phyloP scores from a whole-genome alignment of 2,888 invertebrate genomes.

The Linnaemya tessellans region DNA sequence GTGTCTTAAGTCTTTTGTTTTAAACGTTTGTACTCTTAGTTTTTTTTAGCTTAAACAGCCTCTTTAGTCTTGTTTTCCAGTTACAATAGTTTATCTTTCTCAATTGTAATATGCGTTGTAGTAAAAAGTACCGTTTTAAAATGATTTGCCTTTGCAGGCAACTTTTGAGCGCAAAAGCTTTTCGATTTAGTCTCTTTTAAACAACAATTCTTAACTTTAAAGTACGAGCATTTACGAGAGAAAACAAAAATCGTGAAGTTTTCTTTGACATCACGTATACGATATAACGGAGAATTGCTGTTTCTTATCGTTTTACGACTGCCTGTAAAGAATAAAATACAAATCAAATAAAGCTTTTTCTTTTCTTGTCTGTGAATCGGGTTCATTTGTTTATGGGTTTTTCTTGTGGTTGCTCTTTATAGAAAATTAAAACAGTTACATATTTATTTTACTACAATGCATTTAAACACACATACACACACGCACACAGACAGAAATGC shows the following conservation, averaged over 20 bases:
- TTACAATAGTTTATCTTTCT: neutral
- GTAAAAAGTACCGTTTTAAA: constrained; percentile 42
- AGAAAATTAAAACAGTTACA: constrained; percentile 54
- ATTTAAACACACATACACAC: neutral
- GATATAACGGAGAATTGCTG: constrained; percentile 1
- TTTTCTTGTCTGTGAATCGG: neutral
- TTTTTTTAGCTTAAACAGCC: neutral
- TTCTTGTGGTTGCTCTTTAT: constrained; percentile 26
- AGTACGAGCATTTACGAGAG: neutral
- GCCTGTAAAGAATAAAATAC: constrained; percentile 50
- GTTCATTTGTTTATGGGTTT: neutral
- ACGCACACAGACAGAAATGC: neutral
- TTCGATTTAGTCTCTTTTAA: neutral
- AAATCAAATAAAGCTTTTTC: constrained; percentile 43
- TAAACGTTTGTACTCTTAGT: neutral
- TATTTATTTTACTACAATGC: constrained; percentile 60
- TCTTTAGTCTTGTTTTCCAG: constrained; percentile 4
- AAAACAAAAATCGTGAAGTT: too few relatives aligned
- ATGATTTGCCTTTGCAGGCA: constrained; percentile 17
- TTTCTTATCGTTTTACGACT: neutral
- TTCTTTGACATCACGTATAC: constrained; percentile 40
- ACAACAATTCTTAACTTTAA: neutral
- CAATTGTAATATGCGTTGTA: neutral
- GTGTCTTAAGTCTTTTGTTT: constrained; percentile 61
- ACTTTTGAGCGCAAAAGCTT: constrained; percentile 44